A percentile compares a stretch with the other conserved stretches of the same genome.
These are phyloP conservation scores for Reticulitermes lucifugus DNA, from an alignment of 2,888 invertebrate species.

Conservation along the genomic window DNA sequence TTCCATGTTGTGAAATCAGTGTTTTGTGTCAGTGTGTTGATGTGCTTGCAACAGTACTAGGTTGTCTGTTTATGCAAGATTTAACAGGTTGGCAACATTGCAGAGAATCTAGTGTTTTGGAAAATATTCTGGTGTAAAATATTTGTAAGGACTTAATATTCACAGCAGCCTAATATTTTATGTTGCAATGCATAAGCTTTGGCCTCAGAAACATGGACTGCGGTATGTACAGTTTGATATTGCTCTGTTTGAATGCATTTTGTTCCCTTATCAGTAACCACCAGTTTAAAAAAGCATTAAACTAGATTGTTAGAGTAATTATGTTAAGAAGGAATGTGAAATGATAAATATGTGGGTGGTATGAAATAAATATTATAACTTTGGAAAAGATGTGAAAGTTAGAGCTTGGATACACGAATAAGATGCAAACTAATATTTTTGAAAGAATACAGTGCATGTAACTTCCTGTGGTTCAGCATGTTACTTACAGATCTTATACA, in stretches of 20 bases:
- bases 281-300: neutral
- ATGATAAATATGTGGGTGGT: neutral
- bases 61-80: conserved; percentile 1
- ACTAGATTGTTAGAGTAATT: neutral
- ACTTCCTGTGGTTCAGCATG: too few species aligned
- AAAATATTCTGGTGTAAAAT: neutral
- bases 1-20: conserved; percentile 35
- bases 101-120: neutral
- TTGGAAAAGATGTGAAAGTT: neutral
- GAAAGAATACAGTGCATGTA: too few species aligned
- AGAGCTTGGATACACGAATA: too few species aligned
- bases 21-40: conserved; percentile 35
- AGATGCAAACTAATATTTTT: too few species aligned
- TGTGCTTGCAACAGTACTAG: neutral
- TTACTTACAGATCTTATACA: too few species aligned
- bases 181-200: too few species aligned
- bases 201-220: neutral
- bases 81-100: neutral
- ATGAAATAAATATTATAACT: neutral
- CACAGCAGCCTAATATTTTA: too few species aligned
- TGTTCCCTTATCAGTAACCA: neutral
- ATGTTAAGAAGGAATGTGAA: neutral
- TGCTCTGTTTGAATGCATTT: neutral
- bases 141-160: too few species aligned
- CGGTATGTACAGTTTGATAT: conserved; percentile 21